Base-by-base conservation (phyloP, 2,888 invertebrate genomes). In the Idaea aversata region DNA sequence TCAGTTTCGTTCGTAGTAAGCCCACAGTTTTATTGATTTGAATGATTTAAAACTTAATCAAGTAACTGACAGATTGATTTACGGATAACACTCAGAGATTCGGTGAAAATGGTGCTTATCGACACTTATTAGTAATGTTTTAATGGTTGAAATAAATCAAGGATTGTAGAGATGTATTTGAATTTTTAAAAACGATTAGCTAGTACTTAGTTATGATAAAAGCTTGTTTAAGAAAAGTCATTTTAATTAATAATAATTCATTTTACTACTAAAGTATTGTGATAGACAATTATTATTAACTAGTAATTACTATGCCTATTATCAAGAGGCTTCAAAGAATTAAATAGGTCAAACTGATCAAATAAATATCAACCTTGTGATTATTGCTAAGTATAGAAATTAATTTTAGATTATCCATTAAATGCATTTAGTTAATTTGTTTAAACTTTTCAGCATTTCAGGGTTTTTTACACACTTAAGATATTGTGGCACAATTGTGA, bases 41-140 rank as follows among this genome's bases (percentile, higher is more conserved):
- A 77, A 76, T 76, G 70, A 77, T 78, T 75, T 75, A 74, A 67
- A 70, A 75, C 75, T 73, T 75, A 72, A 75, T 78, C 74, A 67
- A 47, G 10, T 10, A 47, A 47, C 47, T 7, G 47, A 47, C 47
- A 47, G 47, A 10, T 47, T 47, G 47, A 47, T 47, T 47, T 47
- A 47, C 47, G 47, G 47, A 47, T 47, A 10, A 47, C 47, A 47
- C 47, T 47, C 7, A 47, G 47, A 47, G 47, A 47, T 47, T 47
- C 47, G 47, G 47, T 47, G 10, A 13, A 47, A 47, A 47, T 47
- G 47, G 47, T 47, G 47, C 7, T 47, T 47, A 47, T 47, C 47
- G 47, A 47, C 47, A 47, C 47, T 5, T 47, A 47, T 47, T 47
- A 47, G 47, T 47, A 47, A 10, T 47, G 10, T 47, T 10, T 47